Evolutionary conservation across 2,888 invertebrate species (phyloP).

Genomic region (Lamellibrachia satsuma): DNA sequence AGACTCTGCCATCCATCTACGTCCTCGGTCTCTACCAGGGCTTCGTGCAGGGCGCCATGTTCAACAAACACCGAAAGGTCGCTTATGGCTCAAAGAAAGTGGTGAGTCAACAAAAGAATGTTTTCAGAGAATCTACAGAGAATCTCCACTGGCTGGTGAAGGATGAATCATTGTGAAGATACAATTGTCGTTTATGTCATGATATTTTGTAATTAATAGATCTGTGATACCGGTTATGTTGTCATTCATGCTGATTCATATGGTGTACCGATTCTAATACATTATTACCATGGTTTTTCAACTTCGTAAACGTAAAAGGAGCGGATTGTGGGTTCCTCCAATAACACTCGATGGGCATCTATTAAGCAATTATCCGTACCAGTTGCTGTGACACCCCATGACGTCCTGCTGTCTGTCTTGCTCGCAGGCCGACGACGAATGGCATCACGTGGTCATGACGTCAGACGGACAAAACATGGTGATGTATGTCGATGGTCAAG

Average conservation of each 20-base stretch:
- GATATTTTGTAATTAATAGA: too few relatives aligned
- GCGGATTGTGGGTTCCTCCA: too few relatives aligned
- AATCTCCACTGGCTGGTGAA: background rate
- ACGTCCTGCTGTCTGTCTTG: background rate
- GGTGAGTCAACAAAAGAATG: background rate
- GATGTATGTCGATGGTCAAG: conserved; percentile 1
- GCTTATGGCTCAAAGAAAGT: background rate
- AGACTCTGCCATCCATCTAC: background rate
- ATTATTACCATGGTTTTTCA: too few relatives aligned
- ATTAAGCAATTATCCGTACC: too few relatives aligned
- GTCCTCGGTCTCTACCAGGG: background rate
- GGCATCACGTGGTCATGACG: background rate
- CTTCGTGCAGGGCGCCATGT: background rate
- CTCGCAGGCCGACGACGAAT: background rate
- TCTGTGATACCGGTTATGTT: too few relatives aligned
- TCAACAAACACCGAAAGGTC: background rate
- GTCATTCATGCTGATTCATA: too few relatives aligned
- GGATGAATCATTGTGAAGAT: too few relatives aligned
- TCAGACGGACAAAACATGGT: background rate
- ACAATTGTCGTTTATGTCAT: too few relatives aligned
- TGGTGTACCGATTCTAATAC: too few relatives aligned
- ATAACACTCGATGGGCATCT: too few relatives aligned
- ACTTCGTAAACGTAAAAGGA: too few relatives aligned
- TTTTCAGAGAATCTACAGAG: background rate
- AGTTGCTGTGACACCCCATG: too few relatives aligned